Conservation (phyloP, 2,797 vertebrate genomes). For the Manis pentadactyla region DNA sequence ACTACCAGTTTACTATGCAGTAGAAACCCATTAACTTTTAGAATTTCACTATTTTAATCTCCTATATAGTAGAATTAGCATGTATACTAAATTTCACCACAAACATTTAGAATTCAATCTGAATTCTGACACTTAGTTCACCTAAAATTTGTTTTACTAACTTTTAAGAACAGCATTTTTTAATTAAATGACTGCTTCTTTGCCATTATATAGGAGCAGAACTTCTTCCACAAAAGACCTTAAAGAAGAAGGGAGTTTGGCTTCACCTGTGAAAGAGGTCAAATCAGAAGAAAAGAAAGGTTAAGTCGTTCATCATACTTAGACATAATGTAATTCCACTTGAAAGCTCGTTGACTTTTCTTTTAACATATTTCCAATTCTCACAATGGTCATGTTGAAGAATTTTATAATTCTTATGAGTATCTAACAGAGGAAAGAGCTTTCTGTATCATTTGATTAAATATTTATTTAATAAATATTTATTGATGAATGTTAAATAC, state of each 20-base stretch:
- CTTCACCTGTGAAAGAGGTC: not conserved
- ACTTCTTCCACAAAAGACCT: not conserved
- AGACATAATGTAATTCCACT: not conserved
- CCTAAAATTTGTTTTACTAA: conserved; percentile 21
- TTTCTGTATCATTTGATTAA: not conserved
- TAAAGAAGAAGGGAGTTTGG: not conserved
- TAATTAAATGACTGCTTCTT: not conserved
- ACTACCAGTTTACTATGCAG: not conserved
- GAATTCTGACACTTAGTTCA: not conserved
- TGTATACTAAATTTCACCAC: not conserved
- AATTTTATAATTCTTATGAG: not conserved
- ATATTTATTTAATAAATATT: not conserved
- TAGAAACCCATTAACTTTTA: not conserved
- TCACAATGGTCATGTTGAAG: not conserved
- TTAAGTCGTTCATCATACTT: not conserved
- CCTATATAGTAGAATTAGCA: not conserved
- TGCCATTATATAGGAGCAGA: conserved; percentile 13
- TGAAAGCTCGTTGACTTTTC: not conserved
- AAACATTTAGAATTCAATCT: conserved; percentile 41
- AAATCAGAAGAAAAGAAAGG: conserved; percentile 33
- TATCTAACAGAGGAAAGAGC: not conserved
- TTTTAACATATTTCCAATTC: conserved; percentile 20
- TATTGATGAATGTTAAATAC: not conserved
- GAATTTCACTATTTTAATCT: not conserved
- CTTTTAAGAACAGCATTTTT: not conserved